Percentiles rank a stretch among this genome's conserved stretches.
phyloP scores from a whole-genome alignment of 2,888 invertebrate genomes.

The Crioceris asparagi region DNA sequence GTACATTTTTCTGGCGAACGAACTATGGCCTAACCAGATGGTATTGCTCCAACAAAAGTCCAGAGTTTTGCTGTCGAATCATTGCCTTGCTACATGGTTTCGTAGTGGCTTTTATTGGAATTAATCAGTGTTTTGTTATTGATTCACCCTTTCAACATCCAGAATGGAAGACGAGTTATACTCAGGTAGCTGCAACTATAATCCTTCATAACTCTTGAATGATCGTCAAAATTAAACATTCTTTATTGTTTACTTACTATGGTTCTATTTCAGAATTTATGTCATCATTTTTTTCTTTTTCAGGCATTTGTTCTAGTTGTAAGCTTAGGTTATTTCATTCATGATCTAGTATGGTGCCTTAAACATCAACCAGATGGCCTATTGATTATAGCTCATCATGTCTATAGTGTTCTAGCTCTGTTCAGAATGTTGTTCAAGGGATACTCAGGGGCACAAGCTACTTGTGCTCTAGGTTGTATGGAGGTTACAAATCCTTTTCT shows the following conservation, averaged over 20 bases:
- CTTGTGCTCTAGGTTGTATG: constrained; percentile 45
- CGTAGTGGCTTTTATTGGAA: constrained; percentile 26
- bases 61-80: constrained; percentile 29
- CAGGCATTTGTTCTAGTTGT: constrained; percentile 40
- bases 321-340: constrained; percentile 53
- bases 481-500: constrained; percentile 53
- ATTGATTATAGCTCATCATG: constrained; percentile 47
- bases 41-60: constrained; percentile 18
- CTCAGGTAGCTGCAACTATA: too few species aligned
- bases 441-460: constrained; percentile 41
- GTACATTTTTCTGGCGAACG: constrained; percentile 22
- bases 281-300: too few species aligned
- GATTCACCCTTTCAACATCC: constrained; percentile 30
- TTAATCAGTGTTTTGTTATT: constrained; percentile 30
- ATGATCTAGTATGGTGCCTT: constrained; percentile 45
- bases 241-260: too few species aligned
- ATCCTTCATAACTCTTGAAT: too few species aligned
- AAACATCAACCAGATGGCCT: constrained; percentile 17
- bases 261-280: too few species aligned
- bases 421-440: constrained; percentile 42
- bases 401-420: constrained; percentile 42
- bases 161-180: constrained; percentile 25
- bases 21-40: constrained; percentile 18
- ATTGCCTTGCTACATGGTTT: constrained; percentile 30
- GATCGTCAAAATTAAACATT: too few species aligned